A percentile compares a stretch with the other conserved stretches of the same genome.
phyloP scores from a whole-genome alignment of 1,140 invertebrate species.

The Bilobella aurantiaca region DNA sequence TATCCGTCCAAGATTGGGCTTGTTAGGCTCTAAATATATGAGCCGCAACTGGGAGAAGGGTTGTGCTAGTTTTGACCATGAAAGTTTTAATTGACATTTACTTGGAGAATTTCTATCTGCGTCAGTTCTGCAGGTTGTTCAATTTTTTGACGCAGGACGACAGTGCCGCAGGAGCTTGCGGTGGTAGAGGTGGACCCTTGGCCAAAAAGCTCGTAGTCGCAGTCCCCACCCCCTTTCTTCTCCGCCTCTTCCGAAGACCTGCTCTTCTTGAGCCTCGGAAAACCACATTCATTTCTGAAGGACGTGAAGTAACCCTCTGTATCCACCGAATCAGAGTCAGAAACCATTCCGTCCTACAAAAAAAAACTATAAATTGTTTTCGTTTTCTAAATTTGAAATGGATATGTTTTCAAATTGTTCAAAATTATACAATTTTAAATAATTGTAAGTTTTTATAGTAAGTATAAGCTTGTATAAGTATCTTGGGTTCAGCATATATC shows the following conservation, averaged over 20 bases:
- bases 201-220: conserved; percentile 78
- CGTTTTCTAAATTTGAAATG: too few species aligned
- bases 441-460: too few species aligned
- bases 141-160: conserved; percentile 41
- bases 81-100: too few species aligned
- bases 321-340: conserved; percentile 46
- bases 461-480: too few species aligned
- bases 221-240: conserved; percentile 55
- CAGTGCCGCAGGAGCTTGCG: conserved; percentile 76
- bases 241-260: conserved; percentile 55
- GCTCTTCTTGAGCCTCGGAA: conserved; percentile 52
- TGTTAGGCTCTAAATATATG: too few species aligned
- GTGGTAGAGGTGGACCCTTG: conserved; percentile 79
- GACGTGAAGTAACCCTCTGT: conserved; percentile 96
- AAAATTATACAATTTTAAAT: too few species aligned
- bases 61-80: too few species aligned
- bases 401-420: too few species aligned
- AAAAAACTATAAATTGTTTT: neutral
- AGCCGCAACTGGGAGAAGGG: too few species aligned
- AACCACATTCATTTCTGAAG: conserved; percentile 87
- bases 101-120: neutral
- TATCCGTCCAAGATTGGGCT: too few species aligned
- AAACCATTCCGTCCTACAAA: conserved; percentile 32
- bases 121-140: conserved; percentile 22
- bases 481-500: too few species aligned